Evolutionary conservation across 2,113 vertebrate genomes (phyloP).

Genomic region (Peromyscus maniculatus): DNA sequence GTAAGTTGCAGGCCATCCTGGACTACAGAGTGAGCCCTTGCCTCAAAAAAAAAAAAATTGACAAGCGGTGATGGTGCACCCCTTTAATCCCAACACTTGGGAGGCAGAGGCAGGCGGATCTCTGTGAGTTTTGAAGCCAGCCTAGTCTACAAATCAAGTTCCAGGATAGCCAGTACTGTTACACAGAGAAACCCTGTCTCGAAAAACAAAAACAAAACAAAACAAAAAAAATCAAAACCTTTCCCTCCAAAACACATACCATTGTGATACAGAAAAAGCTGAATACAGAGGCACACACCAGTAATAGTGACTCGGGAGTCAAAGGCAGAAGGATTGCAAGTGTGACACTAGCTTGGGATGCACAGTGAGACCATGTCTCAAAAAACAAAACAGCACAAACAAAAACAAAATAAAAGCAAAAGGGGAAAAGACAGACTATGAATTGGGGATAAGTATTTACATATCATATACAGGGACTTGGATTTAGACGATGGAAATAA

Average conservation of each 20-base stretch:
- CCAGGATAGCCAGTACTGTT: neutral
- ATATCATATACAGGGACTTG: slow-evolving; percentile 13
- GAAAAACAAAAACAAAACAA: neutral
- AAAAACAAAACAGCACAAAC: neutral
- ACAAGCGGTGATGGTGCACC: neutral
- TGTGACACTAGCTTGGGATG: neutral
- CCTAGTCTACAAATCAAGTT: neutral
- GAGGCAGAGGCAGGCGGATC: neutral
- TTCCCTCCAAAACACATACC: slow-evolving; percentile 46
- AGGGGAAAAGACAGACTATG: neutral
- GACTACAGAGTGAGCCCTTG: neutral
- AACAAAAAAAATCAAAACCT: neutral
- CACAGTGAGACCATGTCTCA: neutral
- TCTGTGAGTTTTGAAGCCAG: neutral
- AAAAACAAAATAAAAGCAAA: slow-evolving; percentile 21
- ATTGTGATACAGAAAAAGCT: neutral
- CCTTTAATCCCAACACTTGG: neutral
- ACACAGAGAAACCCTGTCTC: neutral
- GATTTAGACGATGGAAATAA: slow-evolving; percentile 48
- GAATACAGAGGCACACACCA: neutral
- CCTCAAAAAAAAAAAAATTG: neutral
- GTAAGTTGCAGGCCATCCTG: neutral
- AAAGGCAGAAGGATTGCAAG: neutral
- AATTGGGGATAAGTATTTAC: neutral
- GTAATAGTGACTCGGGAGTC: neutral